phyloP scores from a whole-genome alignment of 1,140 invertebrate genomes.

The Latrodectus geometricus region DNA sequence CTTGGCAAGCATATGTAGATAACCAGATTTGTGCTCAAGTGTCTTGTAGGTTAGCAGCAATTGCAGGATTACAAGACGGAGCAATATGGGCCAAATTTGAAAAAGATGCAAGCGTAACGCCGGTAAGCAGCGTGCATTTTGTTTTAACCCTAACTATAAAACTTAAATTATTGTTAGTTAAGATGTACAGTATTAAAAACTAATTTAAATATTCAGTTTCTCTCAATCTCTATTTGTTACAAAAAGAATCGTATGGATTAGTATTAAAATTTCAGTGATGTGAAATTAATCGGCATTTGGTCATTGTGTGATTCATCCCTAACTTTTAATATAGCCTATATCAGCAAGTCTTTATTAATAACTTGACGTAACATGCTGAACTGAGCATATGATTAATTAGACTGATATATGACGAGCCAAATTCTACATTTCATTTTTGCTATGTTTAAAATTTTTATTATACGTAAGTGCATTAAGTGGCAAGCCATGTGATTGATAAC shows the following conservation, averaged over 20 bases:
- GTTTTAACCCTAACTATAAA: slow-evolving; percentile 54
- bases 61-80: slow-evolving; percentile 89
- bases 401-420: too few relatives aligned
- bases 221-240: background rate
- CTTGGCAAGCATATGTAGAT: slow-evolving; percentile 98
- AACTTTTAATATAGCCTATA: background rate
- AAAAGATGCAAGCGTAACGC: slow-evolving; percentile 62
- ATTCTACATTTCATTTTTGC: too few relatives aligned
- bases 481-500: too few relatives aligned
- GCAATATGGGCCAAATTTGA: slow-evolving; percentile 95
- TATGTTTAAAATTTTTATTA: too few relatives aligned
- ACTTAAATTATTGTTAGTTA: too few relatives aligned
- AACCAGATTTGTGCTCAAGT: slow-evolving; percentile 92
- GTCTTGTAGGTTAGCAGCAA: slow-evolving; percentile 76
- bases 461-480: too few relatives aligned
- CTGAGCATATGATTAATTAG: too few relatives aligned
- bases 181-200: too few relatives aligned
- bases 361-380: too few relatives aligned
- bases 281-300: background rate
- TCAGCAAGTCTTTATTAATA: too few relatives aligned
- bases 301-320: background rate
- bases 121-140: slow-evolving; percentile 57
- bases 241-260: background rate
- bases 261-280: too few relatives aligned
- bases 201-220: background rate